phyloP scores from a whole-genome alignment of 2,113 vertebrate species.

The Benitochromis conjunctus region DNA sequence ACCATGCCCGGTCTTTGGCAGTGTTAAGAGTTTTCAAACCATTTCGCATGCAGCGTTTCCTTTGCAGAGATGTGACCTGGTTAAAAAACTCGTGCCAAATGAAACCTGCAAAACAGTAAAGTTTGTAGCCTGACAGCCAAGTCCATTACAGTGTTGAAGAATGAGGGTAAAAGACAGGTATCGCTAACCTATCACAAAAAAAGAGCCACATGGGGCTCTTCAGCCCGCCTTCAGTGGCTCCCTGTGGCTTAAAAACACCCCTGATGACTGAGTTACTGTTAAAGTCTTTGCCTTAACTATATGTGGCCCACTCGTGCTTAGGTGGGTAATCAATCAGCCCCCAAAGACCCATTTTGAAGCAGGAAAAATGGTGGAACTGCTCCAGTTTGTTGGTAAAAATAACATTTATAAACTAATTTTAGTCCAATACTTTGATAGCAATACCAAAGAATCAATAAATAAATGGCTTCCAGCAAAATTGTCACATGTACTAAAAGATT shows the following conservation, averaged over 20 bases:
- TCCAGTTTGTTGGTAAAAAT: background rate
- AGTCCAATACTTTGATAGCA: background rate
- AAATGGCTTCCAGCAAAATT: background rate
- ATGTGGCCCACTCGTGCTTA: background rate
- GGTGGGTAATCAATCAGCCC: background rate
- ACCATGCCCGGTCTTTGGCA: conserved; percentile 32
- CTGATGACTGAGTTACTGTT: background rate
- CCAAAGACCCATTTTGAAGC: background rate
- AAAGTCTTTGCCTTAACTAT: background rate
- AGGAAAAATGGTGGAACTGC: background rate
- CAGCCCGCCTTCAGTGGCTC: background rate
- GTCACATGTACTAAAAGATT: background rate
- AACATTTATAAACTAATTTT: background rate
- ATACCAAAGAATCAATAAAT: background rate
- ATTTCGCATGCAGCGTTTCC: conserved; percentile 5
- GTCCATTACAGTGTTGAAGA: background rate
- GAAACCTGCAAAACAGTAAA: background rate
- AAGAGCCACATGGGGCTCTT: background rate
- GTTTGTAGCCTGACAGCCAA: background rate
- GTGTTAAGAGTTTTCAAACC: conserved; percentile 15
- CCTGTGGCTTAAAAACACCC: background rate
- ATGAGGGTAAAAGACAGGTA: background rate
- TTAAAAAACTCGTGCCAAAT: background rate
- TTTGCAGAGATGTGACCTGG: conserved; percentile 19
- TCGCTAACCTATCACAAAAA: background rate